Base-by-base conservation (phyloP, 2,888 invertebrate genomes). In the Lepas anatifera region DNA sequence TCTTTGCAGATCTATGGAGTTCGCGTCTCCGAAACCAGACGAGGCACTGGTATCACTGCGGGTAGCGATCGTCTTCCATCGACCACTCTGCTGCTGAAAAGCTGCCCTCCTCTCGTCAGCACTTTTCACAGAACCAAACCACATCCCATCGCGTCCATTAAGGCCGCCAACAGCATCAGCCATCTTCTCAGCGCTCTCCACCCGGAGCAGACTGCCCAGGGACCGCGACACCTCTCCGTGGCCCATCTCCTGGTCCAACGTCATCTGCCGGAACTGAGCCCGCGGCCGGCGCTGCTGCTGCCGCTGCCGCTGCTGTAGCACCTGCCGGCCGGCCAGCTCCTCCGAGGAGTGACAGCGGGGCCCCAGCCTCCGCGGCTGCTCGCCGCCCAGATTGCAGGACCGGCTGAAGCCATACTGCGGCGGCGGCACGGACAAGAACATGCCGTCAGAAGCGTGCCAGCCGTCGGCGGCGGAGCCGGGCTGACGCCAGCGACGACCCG, bases 331-430 rank as follows among this genome's bases (percentile, higher is more conserved):
- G 58, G 27, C 58, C 29, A 48, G 29, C 18, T 58, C 58, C 58
- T 58, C 58, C 6, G 32, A 1, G 18, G 58, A 58, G 1, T 22
- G 58, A 6, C 58, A 58, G 58, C 58, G 58, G 18, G 18, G 35
- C 58, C 10, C 32, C 22, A 13, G 16, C 43, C 16, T 43, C 1
- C 16, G 25, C 32, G 32, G 22, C 22, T 32, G 3, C 32, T 32
- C 58, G 18, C 16, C 58, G 32, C 32, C 35, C 22, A 22, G 7
- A 32, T 22, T 32, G 8, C 25, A 18, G 35, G 58, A 81, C 79
- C 89, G 89, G 76, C 87, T 89, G 7, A 86, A 80, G 70, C 82
- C 76, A 82, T 77, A 75, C 81, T 83, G 73, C 84, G 77, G 74
- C 82, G 79, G 76, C 82, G 81, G 73, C 80, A 58, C 58, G 32